Percentiles rank a stretch among this genome's conserved stretches.
phyloP scores from a whole-genome alignment of 2,888 invertebrate species.

The Chironomus tentans region DNA sequence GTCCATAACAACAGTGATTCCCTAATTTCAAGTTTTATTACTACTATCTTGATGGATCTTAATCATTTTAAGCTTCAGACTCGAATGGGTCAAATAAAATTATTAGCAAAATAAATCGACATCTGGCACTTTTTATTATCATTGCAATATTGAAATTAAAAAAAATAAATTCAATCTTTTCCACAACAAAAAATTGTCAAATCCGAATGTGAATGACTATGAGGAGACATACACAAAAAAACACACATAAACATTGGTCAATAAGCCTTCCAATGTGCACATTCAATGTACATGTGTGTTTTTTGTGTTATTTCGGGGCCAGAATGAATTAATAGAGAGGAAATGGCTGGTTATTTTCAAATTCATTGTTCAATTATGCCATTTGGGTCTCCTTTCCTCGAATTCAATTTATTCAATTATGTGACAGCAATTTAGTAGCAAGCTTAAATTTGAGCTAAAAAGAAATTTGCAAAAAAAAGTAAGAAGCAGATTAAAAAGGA shows the following conservation, averaged over 20 bases:
- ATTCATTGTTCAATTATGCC: constrained; percentile 13
- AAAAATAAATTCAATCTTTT: no score
- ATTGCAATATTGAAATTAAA: no score
- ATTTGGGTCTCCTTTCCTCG: not conserved
- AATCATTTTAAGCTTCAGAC: no score
- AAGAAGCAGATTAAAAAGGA: not conserved
- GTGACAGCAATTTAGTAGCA: not conserved
- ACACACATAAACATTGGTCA: not conserved
- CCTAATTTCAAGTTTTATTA: no score
- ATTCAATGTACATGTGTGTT: not conserved
- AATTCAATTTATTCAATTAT: constrained; percentile 13
- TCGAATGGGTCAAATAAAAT: no score
- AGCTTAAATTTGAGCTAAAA: not conserved
- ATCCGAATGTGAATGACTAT: no score
- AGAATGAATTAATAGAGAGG: not conserved
- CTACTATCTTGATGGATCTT: no score
- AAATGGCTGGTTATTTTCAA: constrained; percentile 20
- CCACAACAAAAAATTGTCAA: no score
- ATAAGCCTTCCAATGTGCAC: not conserved
- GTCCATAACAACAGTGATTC: no score
- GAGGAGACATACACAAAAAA: not conserved
- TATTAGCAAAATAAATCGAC: no score
- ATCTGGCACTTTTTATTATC: no score
- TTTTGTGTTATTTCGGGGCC: not conserved
- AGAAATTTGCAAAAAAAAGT: constrained; percentile 2